Base-by-base conservation (phyloP, 2,113 vertebrate species). In the Ivindomyrus marchei region DNA sequence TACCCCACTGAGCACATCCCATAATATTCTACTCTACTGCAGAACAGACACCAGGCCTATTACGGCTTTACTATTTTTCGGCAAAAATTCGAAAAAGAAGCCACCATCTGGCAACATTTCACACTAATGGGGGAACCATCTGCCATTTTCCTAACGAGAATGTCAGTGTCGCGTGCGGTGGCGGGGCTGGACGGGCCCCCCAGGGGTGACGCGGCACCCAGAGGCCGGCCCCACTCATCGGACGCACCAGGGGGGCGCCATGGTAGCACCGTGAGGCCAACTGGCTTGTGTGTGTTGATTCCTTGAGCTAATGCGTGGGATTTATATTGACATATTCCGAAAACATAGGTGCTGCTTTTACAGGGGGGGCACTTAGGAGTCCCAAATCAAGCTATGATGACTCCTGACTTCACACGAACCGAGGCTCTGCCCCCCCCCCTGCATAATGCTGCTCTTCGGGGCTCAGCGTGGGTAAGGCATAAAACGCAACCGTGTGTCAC, bases 91-190 rank as follows among this genome's bases (percentile, higher is more conserved):
- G 45, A 86, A 84, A 86, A 84, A 83, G 46, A 80, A 84, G 11
- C 50, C 46, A 89, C 70, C 49, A 77, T 80, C 74, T 89, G 88
- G 74, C 70, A 89, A 83, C 74, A 31, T 84, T 53, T 89, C 74
- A 45, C 88, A 83, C 80, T 74, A 89, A 84, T 49, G 39, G 36
- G 6, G 31, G 17, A 83, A 84, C 70, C 74, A 84, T 89, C 88
- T 89, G 88, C 70, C 88, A 42, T 89, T 53, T 77, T 84, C 39
- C 17, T 87, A 36, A 53, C 45, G 84, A 86, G 45, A 47, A 86
- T 46, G 17, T 47, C 70, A 9, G 21, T 7, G 62, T 49, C 27
- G 74, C 31, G 36, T 19, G 4, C 0, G 45, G 6, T 15, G 3
- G 15, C 27, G 19, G 88, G 47, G 88, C n/a, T 1, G 15, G 46